Base-by-base conservation (phyloP, 2,797 vertebrate species). In the Orestias chungarensis region DNA sequence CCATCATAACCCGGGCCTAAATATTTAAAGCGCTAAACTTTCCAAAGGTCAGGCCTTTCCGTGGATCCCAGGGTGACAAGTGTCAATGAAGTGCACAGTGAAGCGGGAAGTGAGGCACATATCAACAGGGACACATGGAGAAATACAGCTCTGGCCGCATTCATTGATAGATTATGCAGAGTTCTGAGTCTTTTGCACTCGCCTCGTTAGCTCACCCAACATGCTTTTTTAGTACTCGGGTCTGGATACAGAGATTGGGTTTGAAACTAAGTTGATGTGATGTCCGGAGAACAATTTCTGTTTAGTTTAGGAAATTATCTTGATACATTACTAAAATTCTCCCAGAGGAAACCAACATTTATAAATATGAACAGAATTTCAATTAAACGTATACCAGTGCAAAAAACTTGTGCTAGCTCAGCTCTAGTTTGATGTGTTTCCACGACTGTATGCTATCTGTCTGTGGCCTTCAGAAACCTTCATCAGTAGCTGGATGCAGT, bases 21-120 rank as follows among this genome's bases (percentile, higher is more conserved):
- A 95, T 95, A 95, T 95, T 95, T 95, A 95, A 95, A 95, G 93
- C 93, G 93, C 90, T 94, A 93, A 95, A 95, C 94, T 95, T 94
- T 94, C 86, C 86, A 94, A 95, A 95, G 94, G 94, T 95, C 94
- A 92, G 85, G 89, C 88, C 91, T 94, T 94, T 93, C 93, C 93
- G 85, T 88, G 91, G 90, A 87, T 90, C 92, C 90, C 90, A 88
- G 88, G 87, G 89, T 78, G 88, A 91, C 90, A 88, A 89, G 87
- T 92, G 91, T 90, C 88, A 89, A 84, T 82, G 87, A 77, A 80
- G 85, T 66, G 85, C 83, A 65, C 88, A 89, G 85, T 82, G 87
- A 78, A 80, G 84, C 64, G 86, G 86, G 65, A 81, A 76, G 89
- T 79, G 84, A 86, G 78, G 65, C 75, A 80, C 75, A 59, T 76